Evolutionary conservation across 2,113 vertebrate genomes (phyloP), one percentile per base, ranked within the genome.

Genomic region (Spilogale gracilis): DNA sequence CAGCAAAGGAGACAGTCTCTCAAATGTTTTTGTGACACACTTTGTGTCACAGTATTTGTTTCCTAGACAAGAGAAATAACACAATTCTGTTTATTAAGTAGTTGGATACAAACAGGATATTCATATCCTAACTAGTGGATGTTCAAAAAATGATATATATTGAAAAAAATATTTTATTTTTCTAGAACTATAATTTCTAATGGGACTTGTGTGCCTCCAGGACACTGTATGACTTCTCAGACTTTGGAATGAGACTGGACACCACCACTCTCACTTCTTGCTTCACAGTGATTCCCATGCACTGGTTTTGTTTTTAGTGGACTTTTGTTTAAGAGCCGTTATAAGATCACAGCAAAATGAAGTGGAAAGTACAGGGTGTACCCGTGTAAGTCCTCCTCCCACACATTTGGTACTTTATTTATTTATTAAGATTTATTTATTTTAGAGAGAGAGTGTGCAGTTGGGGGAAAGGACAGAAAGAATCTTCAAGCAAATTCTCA

Each of bases 121-220:
- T 89, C 60, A 18, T 18, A 81, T 63, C 17, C 17, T 81, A 97
- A 79, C 25, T 92, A 89, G 27, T 25, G 69, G 21, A 9, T 65
- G 3, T 73, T 94, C 56, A 52, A 43, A 61, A 73, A 80, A 50
- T 79, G 27, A 63, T 81, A 54, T 2, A 56, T 3, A n/a, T 76
- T 60, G 7, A 92, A 85, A 81, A 45, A 91, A 78, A 89, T 30
- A 93, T 38, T 84, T 96, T 3, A 73, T 84, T 96, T 89, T 80
- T 38, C 32, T n/a, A 50, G 13, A 90, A 82, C 8, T 9, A 32
- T 48, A 87, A 63, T 25, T 90, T 80, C 4, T 32, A 81, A 81
- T 12, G 18, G 27, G 9, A 94, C 45, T 5, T 5, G 1, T n/a
- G 4, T 43, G 6, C 54, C 27, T 85, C 60, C 32, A 14, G 60